A percentile compares a stretch with the other conserved stretches of the same genome.
Conservation (phyloP, 2,888 invertebrate species). For the Rotaria sp. region DNA sequence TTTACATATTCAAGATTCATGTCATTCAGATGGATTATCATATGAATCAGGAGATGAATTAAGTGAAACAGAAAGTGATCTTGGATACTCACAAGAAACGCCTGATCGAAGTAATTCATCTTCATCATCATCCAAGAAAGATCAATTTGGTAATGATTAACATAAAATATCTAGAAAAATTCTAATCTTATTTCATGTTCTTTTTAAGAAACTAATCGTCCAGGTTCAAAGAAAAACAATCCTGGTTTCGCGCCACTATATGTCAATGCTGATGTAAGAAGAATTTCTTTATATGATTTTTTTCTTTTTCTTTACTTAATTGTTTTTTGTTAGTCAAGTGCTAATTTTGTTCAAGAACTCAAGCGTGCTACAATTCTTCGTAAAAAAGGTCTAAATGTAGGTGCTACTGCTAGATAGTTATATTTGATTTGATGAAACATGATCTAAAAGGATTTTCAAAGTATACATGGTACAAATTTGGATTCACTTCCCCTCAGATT, state of each 20-base stretch:
- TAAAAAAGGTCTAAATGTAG: neutral
- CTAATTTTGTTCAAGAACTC: neutral
- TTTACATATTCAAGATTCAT: neutral
- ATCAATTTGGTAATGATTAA: neutral
- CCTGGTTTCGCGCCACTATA: neutral
- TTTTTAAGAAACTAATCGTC: neutral
- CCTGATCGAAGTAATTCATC: neutral
- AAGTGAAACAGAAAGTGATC: neutral
- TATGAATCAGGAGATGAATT: slow-evolving; percentile 20
- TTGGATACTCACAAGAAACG: neutral
- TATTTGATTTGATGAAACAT: too few species aligned
- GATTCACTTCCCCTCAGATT: too few species aligned
- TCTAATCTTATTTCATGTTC: too few species aligned
- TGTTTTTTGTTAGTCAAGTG: neutral
- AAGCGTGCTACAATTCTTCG: neutral
- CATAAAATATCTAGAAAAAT: too few species aligned
- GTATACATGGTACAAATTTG: too few species aligned
- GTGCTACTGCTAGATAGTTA: neutral
- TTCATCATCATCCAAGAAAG: neutral
- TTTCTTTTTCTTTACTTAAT: neutral
- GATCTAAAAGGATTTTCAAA: neutral
- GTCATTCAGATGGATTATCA: neutral
- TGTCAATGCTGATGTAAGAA: neutral
- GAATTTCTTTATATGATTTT: neutral
- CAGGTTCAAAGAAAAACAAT: neutral